Percentiles rank a stretch among this genome's conserved stretches.
Conservation (phyloP, 2,797 vertebrate genomes). For the Peromyscus melanophrys region DNA sequence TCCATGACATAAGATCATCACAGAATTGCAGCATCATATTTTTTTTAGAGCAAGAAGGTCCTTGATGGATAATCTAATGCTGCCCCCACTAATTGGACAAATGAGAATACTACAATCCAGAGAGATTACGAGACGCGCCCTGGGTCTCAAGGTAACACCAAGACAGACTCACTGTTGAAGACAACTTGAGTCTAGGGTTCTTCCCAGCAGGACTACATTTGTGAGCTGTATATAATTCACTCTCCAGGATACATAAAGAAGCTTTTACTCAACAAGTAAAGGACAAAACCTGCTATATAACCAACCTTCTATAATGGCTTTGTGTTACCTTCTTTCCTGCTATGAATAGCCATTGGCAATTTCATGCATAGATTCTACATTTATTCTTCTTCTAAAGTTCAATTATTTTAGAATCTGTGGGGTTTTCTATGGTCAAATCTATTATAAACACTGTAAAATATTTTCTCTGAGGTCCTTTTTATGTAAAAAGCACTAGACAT, state of each 20-base stretch:
- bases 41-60: conserved; percentile 66
- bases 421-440: neutral
- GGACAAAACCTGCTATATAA: neutral
- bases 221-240: neutral
- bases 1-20: conserved; percentile 72
- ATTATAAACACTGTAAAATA: neutral
- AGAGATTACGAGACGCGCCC: conserved; percentile 54
- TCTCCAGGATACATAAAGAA: neutral
- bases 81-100: conserved; percentile 76
- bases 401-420: neutral
- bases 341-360: neutral
- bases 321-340: neutral
- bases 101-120: conserved; percentile 78
- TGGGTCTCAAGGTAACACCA: conserved; percentile 55
- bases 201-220: neutral
- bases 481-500: neutral
- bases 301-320: neutral
- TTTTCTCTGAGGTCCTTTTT: neutral
- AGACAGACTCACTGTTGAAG: neutral
- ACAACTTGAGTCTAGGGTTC: neutral
- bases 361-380: neutral
- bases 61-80: conserved; percentile 57
- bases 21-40: conserved; percentile 74
- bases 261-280: neutral
- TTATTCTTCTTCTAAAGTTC: neutral